Evolutionary conservation across 2,888 invertebrate species (phyloP), one percentile per base, ranked within the genome.

Genomic region (Gryllus longicercus): DNA sequence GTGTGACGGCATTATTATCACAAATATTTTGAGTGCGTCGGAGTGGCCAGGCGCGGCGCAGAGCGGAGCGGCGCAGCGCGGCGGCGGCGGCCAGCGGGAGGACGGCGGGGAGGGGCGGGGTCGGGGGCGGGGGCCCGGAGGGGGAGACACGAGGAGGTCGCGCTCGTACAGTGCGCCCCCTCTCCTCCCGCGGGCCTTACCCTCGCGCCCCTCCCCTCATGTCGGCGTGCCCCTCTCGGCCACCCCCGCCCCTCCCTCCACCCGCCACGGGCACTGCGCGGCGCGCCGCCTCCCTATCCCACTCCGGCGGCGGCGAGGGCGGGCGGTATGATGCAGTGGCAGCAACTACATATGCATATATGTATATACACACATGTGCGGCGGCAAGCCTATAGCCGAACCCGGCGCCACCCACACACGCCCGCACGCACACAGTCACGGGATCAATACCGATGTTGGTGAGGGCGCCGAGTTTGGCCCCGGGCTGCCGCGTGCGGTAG

Each of bases 111-210:
- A 2, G 18, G 51, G 63, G 12, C 3, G 63, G 63, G 63, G n/a
- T n/a, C n/a, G n/a, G n/a, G n/a, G n/a, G 63, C 63, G 63, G 3
- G 63, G 16, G 11, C 16, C 12, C 63, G 63, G n/a, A 63, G 38
- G 38, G 38, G 38, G 38, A 38, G 38, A 38, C 38, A 38, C 38
- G 38, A 38, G 38, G 38, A 38, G 38, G 38, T 38, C 38, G 38
- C 38, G 38, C 38, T 38, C 38, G 38, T 38, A 38, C 38, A 38
- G 38, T n/a, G 63, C 63, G 63, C 63, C n/a, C 16, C n/a, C 63
- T 14, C 63, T 63, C n/a, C 63, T 75, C 80, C 80, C 79, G 80
- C 77, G 80, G 81, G 23, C 83, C 79, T 77, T 78, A 78, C 51
- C 49, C 23, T 79, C 51, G 79, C 78, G 78, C 78, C 80, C 77